Base-by-base conservation (phyloP, 1,140 invertebrate genomes). In the Caenorhabditis elegans region DNA sequence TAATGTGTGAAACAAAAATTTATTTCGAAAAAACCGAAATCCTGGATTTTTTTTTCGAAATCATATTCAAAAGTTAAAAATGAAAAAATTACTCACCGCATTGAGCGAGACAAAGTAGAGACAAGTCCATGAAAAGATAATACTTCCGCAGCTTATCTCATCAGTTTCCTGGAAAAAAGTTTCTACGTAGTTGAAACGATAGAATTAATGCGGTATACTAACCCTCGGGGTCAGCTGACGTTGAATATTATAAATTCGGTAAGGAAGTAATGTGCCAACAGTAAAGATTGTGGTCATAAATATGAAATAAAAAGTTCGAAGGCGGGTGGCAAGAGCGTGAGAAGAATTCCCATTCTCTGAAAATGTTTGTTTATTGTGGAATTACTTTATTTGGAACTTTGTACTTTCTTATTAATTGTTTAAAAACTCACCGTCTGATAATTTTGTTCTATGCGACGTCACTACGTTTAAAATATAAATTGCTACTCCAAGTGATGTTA, bases 271-370 rank as follows among this genome's bases (percentile, higher is more conserved):
- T 17, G 82, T 83, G 11, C 55, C 53, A 8, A 76, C 82, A n/a
- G 82, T 83, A 60, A 83, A 83, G 77, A 83, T 51, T 0, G 82
- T 83, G 36, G 82, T 83, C 82, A 83, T 83, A 77, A 83, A 83
- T 15, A 83, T 83, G 82, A 83, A 83, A 47, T 83, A 83, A 43
- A 83, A 83, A 43, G 76, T 78, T 3, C 82, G 55, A 11, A 83
- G 77, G 13, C 76, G 77, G n/a, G 82, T 80, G n/a, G 79, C 70
- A n/a, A 83, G 48, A 31, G 78, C 48, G 24, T 83, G 51, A 5
- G 65, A 51, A 19, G 70, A 79, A 19, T 34, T 39, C 75, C 34
- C 60, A n/a, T 53, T 46, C 43, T 53, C 26, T 53, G 34, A 24
- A 55, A 65, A 82, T 19, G 60, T 5, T 82, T n/a, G n/a, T n/a